Conservation (phyloP, 1,140 invertebrate species). For the Paraescarpia echinospica region DNA sequence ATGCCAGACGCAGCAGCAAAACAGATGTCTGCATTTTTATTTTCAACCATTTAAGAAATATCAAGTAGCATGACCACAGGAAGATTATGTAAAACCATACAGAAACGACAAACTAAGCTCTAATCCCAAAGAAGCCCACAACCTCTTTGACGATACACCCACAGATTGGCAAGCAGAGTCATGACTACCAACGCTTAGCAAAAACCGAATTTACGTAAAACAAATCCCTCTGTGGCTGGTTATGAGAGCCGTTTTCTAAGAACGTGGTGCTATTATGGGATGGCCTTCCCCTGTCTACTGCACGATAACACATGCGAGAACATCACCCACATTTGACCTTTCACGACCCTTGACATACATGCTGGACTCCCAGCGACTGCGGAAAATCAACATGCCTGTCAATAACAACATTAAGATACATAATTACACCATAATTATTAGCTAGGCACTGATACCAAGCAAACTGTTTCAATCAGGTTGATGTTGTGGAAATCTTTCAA, state of each 20-base stretch:
- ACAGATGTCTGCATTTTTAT: not conserved
- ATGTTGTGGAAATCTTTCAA: not conserved
- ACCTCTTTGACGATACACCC: not conserved
- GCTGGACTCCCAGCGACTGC: not conserved
- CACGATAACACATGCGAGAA: not conserved
- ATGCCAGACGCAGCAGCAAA: not conserved
- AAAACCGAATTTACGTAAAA: not conserved
- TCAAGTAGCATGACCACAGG: not conserved
- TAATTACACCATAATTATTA: not conserved
- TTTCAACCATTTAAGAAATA: not conserved
- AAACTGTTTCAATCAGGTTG: not conserved
- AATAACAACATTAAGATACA: not conserved
- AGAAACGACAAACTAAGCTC: not conserved
- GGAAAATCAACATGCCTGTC: not conserved
- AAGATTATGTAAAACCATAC: not conserved
- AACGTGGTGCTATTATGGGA: not conserved
- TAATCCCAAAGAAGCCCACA: not conserved
- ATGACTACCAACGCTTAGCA: not conserved
- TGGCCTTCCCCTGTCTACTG: not conserved
- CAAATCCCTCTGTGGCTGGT: not conserved
- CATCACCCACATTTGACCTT: not conserved
- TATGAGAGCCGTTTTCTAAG: not conserved
- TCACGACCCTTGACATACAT: not conserved
- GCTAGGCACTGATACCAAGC: not conserved
- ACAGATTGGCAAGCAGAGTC: not conserved